Base-by-base conservation (phyloP, 2,113 vertebrate genomes). In the Coptodon rendalli region DNA sequence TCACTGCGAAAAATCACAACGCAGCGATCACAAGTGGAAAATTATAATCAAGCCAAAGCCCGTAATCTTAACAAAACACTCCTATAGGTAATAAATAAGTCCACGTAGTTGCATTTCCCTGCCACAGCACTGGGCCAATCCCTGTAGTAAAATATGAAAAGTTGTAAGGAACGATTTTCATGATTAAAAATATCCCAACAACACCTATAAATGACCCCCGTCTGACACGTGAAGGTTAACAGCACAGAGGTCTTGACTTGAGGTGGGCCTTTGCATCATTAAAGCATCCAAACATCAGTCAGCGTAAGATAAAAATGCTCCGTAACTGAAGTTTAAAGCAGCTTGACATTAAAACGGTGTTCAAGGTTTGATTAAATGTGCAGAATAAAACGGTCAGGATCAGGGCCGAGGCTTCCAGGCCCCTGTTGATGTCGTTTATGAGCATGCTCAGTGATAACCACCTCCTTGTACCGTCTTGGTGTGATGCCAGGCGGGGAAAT, bases 401-500 rank as follows among this genome's bases (percentile, higher is more conserved):
- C 5, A 3, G 10, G 54, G 54, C 12, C 29, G 29, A 29, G 81
- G 13, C 61, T 6, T 38, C 8, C 2, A 10, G 54, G 40, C n/a
- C 17, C 4, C 14, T 3, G 79, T 29, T 53, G 83, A 76, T 83
- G 89, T 80, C 13, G 50, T 87, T 89, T 81, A 7, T 84, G 86
- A 87, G 91, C 92, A 76, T 87, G 91, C 91, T 95, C 95, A 94
- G 66, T 95, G 92, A 66, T 80, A 83, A 86, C 86, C 85, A 36
- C 83, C 82, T 84, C 66, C 79, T 43, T 85, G 82, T 84, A 80
- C 50, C 78, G 81, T 50, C 50, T 89, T 93, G 93, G 93, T 92
- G 85, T 73, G 81, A 91, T 93, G 94, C 94, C 94, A 96, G 94
- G 86, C 19, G 11, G 83, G 86, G 80, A 92, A 93, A 95, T 93